These are phyloP conservation scores for Leucoptera coffeella DNA, from an alignment of 2,888 invertebrate genomes.

Conservation along the genomic window DNA sequence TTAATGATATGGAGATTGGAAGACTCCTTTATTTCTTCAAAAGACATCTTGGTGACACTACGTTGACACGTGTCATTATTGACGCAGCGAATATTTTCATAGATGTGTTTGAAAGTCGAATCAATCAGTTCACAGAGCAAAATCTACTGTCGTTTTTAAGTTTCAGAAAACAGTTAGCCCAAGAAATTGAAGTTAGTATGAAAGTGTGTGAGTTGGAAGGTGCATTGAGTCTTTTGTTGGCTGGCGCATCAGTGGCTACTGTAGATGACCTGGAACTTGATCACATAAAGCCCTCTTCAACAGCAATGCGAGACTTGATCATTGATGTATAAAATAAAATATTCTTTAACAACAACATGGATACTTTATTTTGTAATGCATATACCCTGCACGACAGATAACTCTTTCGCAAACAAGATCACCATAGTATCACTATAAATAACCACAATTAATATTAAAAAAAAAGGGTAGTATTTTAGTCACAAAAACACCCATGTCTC, in stretches of 20 bases:
- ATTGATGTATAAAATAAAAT: slow-evolving; percentile 37
- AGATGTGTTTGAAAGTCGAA: slow-evolving; percentile 64
- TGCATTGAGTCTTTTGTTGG: slow-evolving; percentile 59
- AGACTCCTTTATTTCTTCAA: slow-evolving; percentile 71
- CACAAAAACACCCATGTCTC: no score
- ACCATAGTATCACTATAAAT: no score
- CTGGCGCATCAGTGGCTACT: slow-evolving; percentile 49
- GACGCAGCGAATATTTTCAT: slow-evolving; percentile 70
- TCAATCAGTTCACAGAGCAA: slow-evolving; percentile 57
- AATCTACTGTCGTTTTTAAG: slow-evolving; percentile 56
- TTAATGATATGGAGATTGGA: slow-evolving; percentile 60
- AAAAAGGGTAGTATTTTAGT: no score
- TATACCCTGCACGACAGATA: no score
- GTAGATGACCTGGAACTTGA: slow-evolving; percentile 24
- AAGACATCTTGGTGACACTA: slow-evolving; percentile 63
- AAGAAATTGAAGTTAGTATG: slow-evolving; percentile 63
- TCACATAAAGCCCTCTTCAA: slow-evolving; percentile 23
- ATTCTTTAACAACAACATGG: not conserved
- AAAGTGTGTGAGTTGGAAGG: slow-evolving; percentile 64
- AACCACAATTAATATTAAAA: no score
- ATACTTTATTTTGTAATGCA: no score
- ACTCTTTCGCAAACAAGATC: no score
- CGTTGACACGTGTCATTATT: slow-evolving; percentile 68
- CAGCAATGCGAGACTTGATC: slow-evolving; percentile 51
- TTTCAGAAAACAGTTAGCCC: slow-evolving; percentile 55